Evolutionary conservation across 2,797 vertebrate species (phyloP).

Genomic region (Smutsia gigantea): DNA sequence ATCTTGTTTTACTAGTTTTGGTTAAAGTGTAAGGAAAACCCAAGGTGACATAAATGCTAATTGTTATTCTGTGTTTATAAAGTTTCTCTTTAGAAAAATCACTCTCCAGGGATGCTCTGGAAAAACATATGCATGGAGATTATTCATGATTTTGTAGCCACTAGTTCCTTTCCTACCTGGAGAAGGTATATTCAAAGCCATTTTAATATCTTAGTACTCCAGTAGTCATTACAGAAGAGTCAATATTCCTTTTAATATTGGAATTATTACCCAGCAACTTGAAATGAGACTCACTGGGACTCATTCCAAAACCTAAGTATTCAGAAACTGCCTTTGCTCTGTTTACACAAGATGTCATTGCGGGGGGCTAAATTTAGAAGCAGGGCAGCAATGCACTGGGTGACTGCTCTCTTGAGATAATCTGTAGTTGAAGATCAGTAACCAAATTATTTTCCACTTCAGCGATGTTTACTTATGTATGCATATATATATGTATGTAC

Average conservation of each 20-base stretch:
- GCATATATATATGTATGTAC: slow-evolving; percentile 44
- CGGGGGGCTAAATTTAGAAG: slow-evolving; percentile 54
- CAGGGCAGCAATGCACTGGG: background rate
- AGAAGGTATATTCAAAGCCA: background rate
- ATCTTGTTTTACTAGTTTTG: slow-evolving; percentile 34
- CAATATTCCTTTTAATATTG: slow-evolving; percentile 71
- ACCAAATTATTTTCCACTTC: slow-evolving; percentile 59
- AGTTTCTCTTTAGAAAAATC: slow-evolving; percentile 17
- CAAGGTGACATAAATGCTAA: background rate
- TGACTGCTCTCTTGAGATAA: slow-evolving; percentile 49
- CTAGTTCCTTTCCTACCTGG: background rate
- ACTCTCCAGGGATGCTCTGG: background rate
- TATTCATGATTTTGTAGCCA: background rate
- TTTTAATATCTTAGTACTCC: slow-evolving; percentile 13
- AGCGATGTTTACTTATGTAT: slow-evolving; percentile 23
- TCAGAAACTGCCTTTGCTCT: slow-evolving; percentile 28
- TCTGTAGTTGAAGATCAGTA: slow-evolving; percentile 20
- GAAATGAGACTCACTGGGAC: slow-evolving; percentile 50
- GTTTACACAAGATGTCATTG: background rate
- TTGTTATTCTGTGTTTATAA: slow-evolving; percentile 28
- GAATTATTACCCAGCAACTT: slow-evolving; percentile 64
- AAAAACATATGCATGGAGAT: background rate
- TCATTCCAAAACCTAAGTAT: slow-evolving; percentile 66
- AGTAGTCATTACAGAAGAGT: slow-evolving; percentile 49
- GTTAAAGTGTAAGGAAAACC: slow-evolving; percentile 30